These are phyloP conservation scores for Anagrus nilaparvatae DNA, from an alignment of 1,140 invertebrate species.

Conservation along the genomic window DNA sequence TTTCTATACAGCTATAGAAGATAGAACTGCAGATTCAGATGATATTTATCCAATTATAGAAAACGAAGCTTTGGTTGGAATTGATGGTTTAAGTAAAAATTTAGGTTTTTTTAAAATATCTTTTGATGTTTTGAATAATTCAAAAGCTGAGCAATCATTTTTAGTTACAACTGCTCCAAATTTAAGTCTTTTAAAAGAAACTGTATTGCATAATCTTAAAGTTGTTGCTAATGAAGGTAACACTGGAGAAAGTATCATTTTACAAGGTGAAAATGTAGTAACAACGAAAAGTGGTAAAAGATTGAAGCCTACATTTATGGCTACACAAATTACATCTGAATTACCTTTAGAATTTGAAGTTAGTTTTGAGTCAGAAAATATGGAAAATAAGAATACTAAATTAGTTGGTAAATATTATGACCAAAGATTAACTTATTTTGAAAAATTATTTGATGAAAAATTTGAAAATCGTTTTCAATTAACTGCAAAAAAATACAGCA, in stretches of 20 bases:
- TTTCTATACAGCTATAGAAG: slow-evolving; percentile 70
- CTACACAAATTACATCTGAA: slow-evolving; percentile 66
- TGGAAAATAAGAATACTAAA: slow-evolving; percentile 42
- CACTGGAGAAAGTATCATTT: slow-evolving; percentile 44
- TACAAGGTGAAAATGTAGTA: slow-evolving; percentile 51
- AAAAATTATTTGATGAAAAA: slow-evolving; percentile 50
- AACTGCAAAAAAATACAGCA: slow-evolving; percentile 57
- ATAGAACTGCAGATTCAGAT: slow-evolving; percentile 53
- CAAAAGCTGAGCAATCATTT: slow-evolving; percentile 60
- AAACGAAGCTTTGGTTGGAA: slow-evolving; percentile 51
- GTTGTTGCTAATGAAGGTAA: slow-evolving; percentile 46
- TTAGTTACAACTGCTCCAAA: slow-evolving; percentile 61
- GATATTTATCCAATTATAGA: slow-evolving; percentile 43
- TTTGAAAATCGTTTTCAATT: slow-evolving; percentile 67
- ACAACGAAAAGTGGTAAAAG: slow-evolving; percentile 40
- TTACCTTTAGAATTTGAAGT: slow-evolving; percentile 79
- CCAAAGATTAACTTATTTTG: slow-evolving; percentile 49
- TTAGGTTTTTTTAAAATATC: slow-evolving; percentile 67
- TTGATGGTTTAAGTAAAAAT: slow-evolving; percentile 65
- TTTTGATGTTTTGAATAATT: slow-evolving; percentile 40
- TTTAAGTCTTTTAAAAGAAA: slow-evolving; percentile 68
- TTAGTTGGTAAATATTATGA: slow-evolving; percentile 55
- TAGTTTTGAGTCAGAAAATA: slow-evolving; percentile 69
- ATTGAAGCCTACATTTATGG: slow-evolving; percentile 69
- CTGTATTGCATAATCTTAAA: slow-evolving; percentile 56